phyloP scores from a whole-genome alignment of 2,797 vertebrate species.

The Falco biarmicus region DNA sequence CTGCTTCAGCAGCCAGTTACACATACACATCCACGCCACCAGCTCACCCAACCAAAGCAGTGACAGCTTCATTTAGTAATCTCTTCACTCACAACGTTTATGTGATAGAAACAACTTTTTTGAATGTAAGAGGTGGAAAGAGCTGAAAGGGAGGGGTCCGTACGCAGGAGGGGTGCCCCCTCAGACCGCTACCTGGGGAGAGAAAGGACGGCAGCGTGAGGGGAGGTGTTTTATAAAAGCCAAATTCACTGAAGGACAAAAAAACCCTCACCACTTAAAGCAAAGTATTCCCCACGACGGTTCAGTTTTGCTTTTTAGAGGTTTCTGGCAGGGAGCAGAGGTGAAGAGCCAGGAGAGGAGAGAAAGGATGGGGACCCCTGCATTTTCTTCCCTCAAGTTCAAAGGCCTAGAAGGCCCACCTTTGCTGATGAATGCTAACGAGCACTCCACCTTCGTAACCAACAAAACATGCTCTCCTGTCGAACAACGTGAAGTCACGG shows the following conservation, averaged over 20 bases:
- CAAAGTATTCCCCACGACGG: neutral
- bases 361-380: neutral
- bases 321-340: neutral
- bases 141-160: neutral
- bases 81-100: neutral
- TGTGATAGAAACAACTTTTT: neutral
- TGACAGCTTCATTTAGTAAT: neutral
- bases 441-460: neutral
- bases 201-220: neutral
- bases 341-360: neutral
- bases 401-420: neutral
- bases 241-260: neutral
- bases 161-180: rapidly evolving
- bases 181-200: rapidly evolving
- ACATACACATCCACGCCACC: rapidly evolving
- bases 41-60: neutral
- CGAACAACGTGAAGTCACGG: neutral
- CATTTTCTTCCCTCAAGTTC: neutral
- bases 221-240: neutral
- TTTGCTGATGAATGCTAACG: neutral
- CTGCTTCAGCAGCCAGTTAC: neutral
- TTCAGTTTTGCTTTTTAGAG: neutral
- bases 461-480: neutral
- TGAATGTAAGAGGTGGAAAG: neutral
- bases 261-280: neutral